phyloP scores from a whole-genome alignment of 2,113 vertebrate species.

The Sarotherodon lohbergeri region DNA sequence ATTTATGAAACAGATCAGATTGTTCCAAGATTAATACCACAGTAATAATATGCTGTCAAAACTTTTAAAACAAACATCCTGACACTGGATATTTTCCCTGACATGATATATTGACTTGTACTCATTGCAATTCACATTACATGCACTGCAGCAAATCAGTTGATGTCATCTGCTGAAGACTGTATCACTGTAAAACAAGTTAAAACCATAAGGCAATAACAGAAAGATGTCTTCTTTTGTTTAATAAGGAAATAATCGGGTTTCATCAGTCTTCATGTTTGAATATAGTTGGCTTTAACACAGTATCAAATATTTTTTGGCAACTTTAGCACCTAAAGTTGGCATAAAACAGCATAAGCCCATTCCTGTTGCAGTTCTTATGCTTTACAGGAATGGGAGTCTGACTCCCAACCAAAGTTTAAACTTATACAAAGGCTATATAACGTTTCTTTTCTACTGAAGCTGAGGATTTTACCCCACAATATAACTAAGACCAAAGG shows the following conservation, averaged over 20 bases:
- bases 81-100: not conserved
- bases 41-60: constrained; percentile 12
- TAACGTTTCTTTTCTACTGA: too few species aligned
- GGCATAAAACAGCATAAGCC: not conserved
- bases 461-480: not conserved
- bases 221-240: not conserved
- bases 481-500: not conserved
- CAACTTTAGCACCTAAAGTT: not conserved
- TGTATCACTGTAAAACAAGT: not conserved
- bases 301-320: not conserved
- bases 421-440: too few species aligned
- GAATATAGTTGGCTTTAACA: not conserved
- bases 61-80: not conserved
- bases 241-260: not conserved
- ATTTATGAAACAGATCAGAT: not conserved
- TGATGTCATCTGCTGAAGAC: not conserved
- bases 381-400: too few species aligned
- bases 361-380: not conserved
- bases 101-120: not conserved
- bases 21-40: not conserved
- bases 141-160: not conserved
- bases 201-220: not conserved
- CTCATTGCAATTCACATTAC: not conserved
- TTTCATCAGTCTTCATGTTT: not conserved
- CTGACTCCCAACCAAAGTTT: too few species aligned